Evolutionary conservation across 1,140 invertebrate species (phyloP).

Genomic region (Penaeus indicus): DNA sequence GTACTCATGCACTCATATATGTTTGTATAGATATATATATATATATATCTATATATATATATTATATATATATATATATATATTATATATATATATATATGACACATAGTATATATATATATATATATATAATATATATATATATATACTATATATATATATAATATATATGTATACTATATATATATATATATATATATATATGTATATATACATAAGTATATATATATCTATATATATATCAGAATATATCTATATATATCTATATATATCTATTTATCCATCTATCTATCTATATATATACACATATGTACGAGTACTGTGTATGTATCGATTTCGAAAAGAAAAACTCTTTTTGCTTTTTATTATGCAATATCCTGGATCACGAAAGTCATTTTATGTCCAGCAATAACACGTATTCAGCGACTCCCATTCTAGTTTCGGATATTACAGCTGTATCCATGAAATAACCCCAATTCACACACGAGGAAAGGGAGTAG

Average conservation of each 20-base stretch:
- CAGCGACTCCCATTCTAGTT: no score
- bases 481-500: no score
- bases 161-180: not conserved
- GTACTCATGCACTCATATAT: not conserved
- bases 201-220: not conserved
- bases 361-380: no score
- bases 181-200: not conserved
- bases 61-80: not conserved
- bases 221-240: not conserved
- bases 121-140: not conserved
- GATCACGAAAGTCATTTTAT: no score
- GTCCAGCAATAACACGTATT: no score
- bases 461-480: no score
- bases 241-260: not conserved
- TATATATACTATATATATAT: not conserved
- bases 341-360: no score
- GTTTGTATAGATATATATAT: slow-evolving; percentile 9
- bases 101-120: not conserved
- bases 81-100: not conserved
- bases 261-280: not conserved
- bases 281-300: no score
- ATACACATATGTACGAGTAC: slow-evolving; percentile 16
- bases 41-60: not conserved
- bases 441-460: no score
- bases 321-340: not conserved